phyloP scores from a whole-genome alignment of 2,797 vertebrate genomes.

The Echiichthys vipera region DNA sequence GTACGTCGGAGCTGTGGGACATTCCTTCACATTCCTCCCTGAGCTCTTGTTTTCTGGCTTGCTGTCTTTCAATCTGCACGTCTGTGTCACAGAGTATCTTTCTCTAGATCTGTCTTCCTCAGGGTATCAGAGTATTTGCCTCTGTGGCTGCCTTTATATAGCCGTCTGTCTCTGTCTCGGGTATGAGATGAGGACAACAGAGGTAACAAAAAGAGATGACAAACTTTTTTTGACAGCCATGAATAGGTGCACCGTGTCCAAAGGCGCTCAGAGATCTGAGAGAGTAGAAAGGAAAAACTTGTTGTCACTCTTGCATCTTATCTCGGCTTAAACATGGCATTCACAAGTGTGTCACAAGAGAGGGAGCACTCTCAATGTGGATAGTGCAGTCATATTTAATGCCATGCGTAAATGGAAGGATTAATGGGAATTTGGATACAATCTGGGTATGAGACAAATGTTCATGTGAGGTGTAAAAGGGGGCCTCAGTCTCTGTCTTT shows the following conservation, averaged over 20 bases:
- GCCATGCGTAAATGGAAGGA: slow-evolving; percentile 42
- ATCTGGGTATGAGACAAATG: slow-evolving; percentile 51
- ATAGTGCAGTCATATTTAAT: slow-evolving; percentile 23
- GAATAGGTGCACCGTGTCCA: slow-evolving; percentile 13
- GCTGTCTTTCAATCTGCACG: slow-evolving; percentile 1
- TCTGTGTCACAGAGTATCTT: neutral
- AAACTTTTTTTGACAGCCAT: slow-evolving; percentile 22
- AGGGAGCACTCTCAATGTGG: slow-evolving; percentile 3
- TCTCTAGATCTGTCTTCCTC: neutral
- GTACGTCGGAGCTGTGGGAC: slow-evolving; percentile 17
- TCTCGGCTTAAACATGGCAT: slow-evolving; percentile 43
- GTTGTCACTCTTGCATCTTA: slow-evolving; percentile 1
- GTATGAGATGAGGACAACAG: slow-evolving; percentile 25
- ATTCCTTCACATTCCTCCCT: slow-evolving; percentile 36
- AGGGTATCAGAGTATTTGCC: neutral
- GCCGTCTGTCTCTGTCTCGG: neutral
- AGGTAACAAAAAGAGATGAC: neutral
- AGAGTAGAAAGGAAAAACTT: neutral
- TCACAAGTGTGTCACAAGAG: slow-evolving; percentile 14
- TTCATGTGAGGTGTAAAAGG: slow-evolving; percentile 38
- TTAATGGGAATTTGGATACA: slow-evolving; percentile 54
- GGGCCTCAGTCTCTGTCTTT: slow-evolving; percentile 11
- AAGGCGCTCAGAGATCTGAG: neutral
- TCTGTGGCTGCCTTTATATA: slow-evolving; percentile 11
- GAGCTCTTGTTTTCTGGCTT: slow-evolving; percentile 11